Conservation (phyloP, 2,888 invertebrate genomes). For the Carterocephalus palaemon region DNA sequence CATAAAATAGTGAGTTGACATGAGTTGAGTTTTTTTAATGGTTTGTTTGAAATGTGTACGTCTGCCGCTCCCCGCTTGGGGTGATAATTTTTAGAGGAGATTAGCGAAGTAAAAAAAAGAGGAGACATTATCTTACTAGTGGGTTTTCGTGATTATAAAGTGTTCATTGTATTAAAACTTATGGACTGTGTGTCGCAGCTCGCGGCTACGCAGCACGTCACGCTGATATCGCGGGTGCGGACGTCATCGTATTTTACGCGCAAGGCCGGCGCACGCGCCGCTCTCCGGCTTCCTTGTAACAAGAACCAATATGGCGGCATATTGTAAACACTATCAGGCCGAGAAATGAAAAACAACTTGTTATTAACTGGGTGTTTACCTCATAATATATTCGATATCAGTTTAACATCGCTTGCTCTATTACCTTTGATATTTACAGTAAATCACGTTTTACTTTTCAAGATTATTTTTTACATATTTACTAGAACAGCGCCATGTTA, state of each 20-base stretch:
- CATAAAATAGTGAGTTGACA: too few relatives aligned
- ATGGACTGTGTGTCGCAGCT: too few relatives aligned
- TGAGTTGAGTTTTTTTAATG: too few relatives aligned
- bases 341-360: slow-evolving; percentile 21
- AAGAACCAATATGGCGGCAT: slow-evolving; percentile 22
- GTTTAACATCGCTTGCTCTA: slow-evolving; percentile 17
- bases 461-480: slow-evolving; percentile 6
- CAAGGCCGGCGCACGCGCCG: slow-evolving; percentile 44
- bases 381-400: slow-evolving; percentile 15
- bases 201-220: slow-evolving; percentile 46
- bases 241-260: slow-evolving; percentile 61
- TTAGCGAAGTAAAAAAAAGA: too few relatives aligned
- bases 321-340: slow-evolving; percentile 8
- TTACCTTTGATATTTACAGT: slow-evolving; percentile 28
- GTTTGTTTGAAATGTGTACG: too few relatives aligned
- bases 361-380: slow-evolving; percentile 15
- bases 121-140: too few relatives aligned
- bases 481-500: slow-evolving; percentile 11
- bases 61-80: too few relatives aligned
- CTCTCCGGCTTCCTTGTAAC: slow-evolving; percentile 50
- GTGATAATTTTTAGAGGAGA: too few relatives aligned
- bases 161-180: too few relatives aligned
- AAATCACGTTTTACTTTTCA: slow-evolving; percentile 2
- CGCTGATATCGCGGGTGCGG: slow-evolving; percentile 48
- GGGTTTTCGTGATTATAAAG: too few relatives aligned